A percentile compares a stretch with the other conserved stretches of the same genome.
These are phyloP conservation scores for Nyctibius grandis DNA, from an alignment of 2,797 vertebrate genomes.

Conservation along the genomic window DNA sequence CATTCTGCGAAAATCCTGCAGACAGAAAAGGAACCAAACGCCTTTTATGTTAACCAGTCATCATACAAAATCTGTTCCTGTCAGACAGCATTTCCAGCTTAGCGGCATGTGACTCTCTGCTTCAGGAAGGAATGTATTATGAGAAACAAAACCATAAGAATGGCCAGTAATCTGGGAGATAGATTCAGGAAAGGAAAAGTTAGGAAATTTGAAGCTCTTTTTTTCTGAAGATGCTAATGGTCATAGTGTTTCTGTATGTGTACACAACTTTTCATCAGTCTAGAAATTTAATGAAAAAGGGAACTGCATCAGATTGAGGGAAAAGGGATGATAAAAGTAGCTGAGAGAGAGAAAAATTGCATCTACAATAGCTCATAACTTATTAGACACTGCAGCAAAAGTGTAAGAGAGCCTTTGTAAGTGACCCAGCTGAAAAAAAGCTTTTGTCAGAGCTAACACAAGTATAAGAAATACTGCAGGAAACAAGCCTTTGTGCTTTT, in stretches of 20 bases:
- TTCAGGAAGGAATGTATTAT: background rate
- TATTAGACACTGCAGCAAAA: background rate
- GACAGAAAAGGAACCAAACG: background rate
- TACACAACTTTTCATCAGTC: background rate
- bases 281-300: background rate
- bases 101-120: background rate
- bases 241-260: background rate
- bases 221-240: background rate
- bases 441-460: background rate
- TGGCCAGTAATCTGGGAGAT: background rate
- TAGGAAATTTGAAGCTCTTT: background rate
- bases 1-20: constrained; percentile 68
- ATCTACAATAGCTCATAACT: background rate
- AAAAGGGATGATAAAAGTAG: background rate
- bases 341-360: background rate
- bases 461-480: background rate
- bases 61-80: background rate
- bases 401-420: background rate
- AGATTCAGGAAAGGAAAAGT: background rate
- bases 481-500: background rate
- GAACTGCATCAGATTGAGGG: background rate
- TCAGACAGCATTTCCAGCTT: background rate
- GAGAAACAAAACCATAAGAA: background rate
- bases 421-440: background rate
- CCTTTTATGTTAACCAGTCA: background rate